Conservation (phyloP, 2,113 vertebrate genomes). For the Empidonax alnorum region DNA sequence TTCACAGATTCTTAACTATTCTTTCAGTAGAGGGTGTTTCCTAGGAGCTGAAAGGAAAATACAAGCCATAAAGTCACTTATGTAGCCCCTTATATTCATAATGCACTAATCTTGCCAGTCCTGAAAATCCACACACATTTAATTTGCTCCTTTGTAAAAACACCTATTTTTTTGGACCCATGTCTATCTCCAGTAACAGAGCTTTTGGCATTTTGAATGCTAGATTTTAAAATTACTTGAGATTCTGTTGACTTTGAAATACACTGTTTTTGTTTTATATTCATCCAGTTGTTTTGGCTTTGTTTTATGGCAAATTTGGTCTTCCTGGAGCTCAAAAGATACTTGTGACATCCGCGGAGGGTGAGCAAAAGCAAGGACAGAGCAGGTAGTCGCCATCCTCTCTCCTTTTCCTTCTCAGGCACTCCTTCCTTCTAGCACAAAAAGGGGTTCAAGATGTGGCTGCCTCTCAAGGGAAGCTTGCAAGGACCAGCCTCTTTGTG, state of each 20-base stretch:
- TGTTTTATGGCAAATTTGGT: not conserved
- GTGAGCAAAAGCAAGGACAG: not conserved
- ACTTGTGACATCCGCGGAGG: not conserved
- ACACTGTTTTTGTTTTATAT: rapidly evolving
- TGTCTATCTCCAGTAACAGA: not conserved
- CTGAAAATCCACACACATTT: not conserved
- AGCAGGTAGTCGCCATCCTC: not conserved
- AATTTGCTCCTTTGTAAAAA: not conserved
- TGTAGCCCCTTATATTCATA: not conserved
- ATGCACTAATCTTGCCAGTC: not conserved
- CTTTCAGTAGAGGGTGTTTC: not conserved
- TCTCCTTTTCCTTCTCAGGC: not conserved
- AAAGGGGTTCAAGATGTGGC: rapidly evolving
- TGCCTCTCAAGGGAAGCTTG: not conserved
- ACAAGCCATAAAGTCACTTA: not conserved
- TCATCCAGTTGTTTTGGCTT: not conserved
- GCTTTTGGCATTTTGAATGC: not conserved
- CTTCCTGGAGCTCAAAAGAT: not conserved
- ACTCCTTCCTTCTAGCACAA: not conserved
- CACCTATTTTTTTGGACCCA: not conserved
- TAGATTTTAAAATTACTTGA: not conserved
- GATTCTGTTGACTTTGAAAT: not conserved
- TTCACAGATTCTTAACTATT: not conserved
- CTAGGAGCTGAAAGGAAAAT: not conserved
- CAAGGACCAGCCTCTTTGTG: not conserved